phyloP scores from a whole-genome alignment of 2,888 invertebrate genomes.

The Drosophila yooni region DNA sequence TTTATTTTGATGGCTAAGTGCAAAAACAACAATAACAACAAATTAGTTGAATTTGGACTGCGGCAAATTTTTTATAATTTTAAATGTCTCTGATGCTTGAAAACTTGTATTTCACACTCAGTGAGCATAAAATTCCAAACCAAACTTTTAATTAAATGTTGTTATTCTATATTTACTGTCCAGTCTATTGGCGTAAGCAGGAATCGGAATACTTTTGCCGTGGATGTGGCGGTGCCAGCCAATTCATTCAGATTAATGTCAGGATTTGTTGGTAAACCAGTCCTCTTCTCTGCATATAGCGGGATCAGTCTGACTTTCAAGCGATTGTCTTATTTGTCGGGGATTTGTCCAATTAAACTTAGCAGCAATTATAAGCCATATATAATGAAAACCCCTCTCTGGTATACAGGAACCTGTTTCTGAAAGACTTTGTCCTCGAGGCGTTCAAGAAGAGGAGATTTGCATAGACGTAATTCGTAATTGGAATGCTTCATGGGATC shows the following conservation, averaged over 20 bases:
- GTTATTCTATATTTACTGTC: background rate
- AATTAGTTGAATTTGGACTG: background rate
- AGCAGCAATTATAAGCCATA: background rate
- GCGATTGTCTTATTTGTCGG: background rate
- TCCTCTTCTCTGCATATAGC: background rate
- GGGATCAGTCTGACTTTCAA: background rate
- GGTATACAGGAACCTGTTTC: background rate
- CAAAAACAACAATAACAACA: background rate
- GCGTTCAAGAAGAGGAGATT: background rate
- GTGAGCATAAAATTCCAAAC: background rate
- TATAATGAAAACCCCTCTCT: background rate
- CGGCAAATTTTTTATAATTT: background rate
- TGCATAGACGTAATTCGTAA: background rate
- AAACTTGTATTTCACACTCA: slow-evolving; percentile 1
- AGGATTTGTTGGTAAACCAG: background rate
- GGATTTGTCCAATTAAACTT: background rate
- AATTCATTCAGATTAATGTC: background rate
- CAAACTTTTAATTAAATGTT: background rate
- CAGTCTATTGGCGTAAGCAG: background rate
- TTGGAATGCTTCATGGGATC: background rate
- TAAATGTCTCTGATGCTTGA: background rate
- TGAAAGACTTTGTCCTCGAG: background rate
- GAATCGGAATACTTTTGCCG: background rate
- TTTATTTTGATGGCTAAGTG: background rate
- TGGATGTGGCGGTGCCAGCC: background rate